Evolutionary conservation across 2,113 vertebrate genomes (phyloP).

Genomic region (Lutjanus erythropterus): DNA sequence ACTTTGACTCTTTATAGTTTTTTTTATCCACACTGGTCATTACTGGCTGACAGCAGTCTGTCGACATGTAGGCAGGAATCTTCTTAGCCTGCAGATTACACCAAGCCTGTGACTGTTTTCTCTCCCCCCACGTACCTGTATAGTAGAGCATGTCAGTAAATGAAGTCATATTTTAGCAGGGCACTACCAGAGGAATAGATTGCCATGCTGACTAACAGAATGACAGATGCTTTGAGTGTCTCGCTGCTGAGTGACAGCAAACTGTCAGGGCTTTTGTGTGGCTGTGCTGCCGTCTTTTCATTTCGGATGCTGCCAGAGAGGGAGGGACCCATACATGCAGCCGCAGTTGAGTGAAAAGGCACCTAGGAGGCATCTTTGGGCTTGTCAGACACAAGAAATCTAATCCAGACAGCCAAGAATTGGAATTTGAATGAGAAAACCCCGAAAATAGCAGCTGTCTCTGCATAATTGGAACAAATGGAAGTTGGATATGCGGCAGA

Average conservation of each 20-base stretch:
- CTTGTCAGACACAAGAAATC: conserved; percentile 73
- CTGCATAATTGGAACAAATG: conserved; percentile 79
- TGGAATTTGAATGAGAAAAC: conserved; percentile 60
- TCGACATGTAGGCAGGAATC: conserved; percentile 63
- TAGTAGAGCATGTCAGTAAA: conserved; percentile 51
- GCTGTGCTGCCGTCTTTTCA: conserved; percentile 69
- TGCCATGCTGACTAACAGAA: conserved; percentile 70
- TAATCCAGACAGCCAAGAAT: conserved; percentile 69
- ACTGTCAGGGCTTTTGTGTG: conserved; percentile 72
- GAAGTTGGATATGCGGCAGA: conserved; percentile 67
- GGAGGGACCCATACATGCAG: conserved; percentile 67
- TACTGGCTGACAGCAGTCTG: conserved; percentile 63
- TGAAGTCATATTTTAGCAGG: conserved; percentile 64
- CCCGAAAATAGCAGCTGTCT: conserved; percentile 75
- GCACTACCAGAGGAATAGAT: conserved; percentile 62
- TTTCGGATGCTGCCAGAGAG: conserved; percentile 63
- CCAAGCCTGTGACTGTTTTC: conserved; percentile 14
- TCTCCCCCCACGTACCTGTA: conserved; percentile 33
- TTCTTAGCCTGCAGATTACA: conserved; percentile 69
- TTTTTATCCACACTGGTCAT: conserved; percentile 66
- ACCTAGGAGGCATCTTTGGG: conserved; percentile 75
- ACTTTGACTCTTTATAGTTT: conserved; percentile 51
- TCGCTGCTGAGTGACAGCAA: conserved; percentile 73
- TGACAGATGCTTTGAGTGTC: conserved; percentile 71
- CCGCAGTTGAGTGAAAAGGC: conserved; percentile 67